Evolutionary conservation across 1,140 invertebrate genomes (phyloP), one percentile per base, ranked within the genome.

Genomic region (Drosophila ogumai): DNA sequence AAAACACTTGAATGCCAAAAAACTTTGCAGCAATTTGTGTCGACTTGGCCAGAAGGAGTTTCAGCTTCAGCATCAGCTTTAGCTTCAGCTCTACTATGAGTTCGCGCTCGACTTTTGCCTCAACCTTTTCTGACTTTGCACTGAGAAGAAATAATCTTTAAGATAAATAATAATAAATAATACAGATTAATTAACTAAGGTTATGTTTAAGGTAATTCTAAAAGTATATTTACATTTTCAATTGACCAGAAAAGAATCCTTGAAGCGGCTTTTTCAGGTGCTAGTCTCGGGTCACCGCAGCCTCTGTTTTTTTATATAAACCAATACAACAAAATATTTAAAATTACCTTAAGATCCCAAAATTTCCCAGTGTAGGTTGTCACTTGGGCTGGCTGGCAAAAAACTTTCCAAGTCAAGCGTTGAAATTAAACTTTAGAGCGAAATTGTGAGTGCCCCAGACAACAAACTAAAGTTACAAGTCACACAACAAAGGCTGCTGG

Each of bases 1-100:
- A 82, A 87, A 87, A 81, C 84, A 84, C 84, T 88, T 88, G 72
- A 84, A 87, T 87, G 79, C 71, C 79, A 79, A 79, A 87, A 75
- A 65, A 64, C 79, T 74, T 88, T 82, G 72, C 75, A 80, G 76
- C 68, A 87, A 87, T 88, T 87, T 88, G 84, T 75, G 75, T 57
- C 68, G 71, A 61, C 68, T 54, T 67, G 78, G 67, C 79, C 66
- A 85, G 85, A 81, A 85, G 72, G 82, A 75, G 60, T 64, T 75
- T 31, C 15, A 49, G 46, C 25, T 74, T 55, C 36, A 73, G 61
- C 50, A 47, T 28, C 31, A 36, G 65, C 36, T 68, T 22, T 10
- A 44, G 17, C 31, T 74, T 34, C 36, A 71, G 66, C 46, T 58
- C 34, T 64, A 40, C 54, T 57, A 69, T 36, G 65, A 54, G 50